These are phyloP conservation scores for Leistus spinibarbis DNA, from an alignment of 2,888 invertebrate genomes.

Conservation along the genomic window DNA sequence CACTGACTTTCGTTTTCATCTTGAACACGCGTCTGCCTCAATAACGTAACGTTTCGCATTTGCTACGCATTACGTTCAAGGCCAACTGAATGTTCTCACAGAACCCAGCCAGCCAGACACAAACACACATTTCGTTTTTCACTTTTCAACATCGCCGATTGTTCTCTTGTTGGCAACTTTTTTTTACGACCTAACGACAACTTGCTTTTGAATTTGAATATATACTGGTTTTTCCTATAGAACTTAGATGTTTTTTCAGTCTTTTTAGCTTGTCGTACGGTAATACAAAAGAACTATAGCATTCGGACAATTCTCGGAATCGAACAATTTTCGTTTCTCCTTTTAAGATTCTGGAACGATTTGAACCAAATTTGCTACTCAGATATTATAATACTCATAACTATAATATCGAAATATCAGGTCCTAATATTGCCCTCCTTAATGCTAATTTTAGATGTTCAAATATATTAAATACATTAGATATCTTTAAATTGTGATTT, in stretches of 20 bases:
- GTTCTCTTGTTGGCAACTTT: background rate
- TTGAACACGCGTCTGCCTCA: background rate
- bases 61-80: background rate
- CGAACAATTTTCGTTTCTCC: no score
- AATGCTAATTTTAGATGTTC: no score
- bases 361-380: no score
- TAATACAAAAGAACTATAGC: no score
- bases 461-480: no score
- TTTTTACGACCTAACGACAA: background rate
- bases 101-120: background rate
- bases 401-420: no score
- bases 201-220: background rate
- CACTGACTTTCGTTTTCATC: background rate
- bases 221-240: background rate
- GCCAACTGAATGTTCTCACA: background rate
- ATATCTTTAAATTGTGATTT: no score
- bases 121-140: background rate
- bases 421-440: no score
- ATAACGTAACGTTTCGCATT: background rate
- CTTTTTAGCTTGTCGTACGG: no score
- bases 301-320: no score
- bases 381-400: no score
- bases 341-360: no score
- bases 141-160: background rate
- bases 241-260: background rate